phyloP scores from a whole-genome alignment of 1,140 invertebrate species.

The Lasioglossum baleicum region DNA sequence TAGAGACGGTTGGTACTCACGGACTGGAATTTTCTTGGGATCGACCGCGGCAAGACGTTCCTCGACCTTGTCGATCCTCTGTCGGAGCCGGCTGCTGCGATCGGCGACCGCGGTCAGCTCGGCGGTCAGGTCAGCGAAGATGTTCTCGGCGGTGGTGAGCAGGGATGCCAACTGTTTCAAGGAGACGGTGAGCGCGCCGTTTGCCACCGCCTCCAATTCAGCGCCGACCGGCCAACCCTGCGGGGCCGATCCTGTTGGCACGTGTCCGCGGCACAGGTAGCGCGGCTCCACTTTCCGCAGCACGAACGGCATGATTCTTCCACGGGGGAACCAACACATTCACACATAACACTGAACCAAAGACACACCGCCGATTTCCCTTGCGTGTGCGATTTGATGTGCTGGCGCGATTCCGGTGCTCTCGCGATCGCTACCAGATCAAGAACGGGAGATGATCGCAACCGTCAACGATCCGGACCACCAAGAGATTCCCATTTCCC shows the following conservation, averaged over 20 bases:
- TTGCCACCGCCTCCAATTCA: slow-evolving; percentile 79
- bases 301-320: slow-evolving; percentile 77
- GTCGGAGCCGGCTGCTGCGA: slow-evolving; percentile 77
- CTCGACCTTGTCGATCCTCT: slow-evolving; percentile 76
- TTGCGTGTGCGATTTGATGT: background rate
- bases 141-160: slow-evolving; percentile 80
- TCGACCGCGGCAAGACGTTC: slow-evolving; percentile 76
- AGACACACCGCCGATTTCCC: background rate
- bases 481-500: background rate
- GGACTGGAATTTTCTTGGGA: slow-evolving; percentile 82
- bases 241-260: slow-evolving; percentile 71
- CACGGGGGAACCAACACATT: slow-evolving; percentile 16
- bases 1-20: slow-evolving; percentile 76
- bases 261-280: slow-evolving; percentile 76
- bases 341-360: slow-evolving; percentile 26
- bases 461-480: background rate
- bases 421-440: slow-evolving; percentile 24
- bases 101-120: slow-evolving; percentile 79
- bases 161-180: slow-evolving; percentile 81
- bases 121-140: slow-evolving; percentile 80
- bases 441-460: background rate
- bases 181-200: slow-evolving; percentile 79
- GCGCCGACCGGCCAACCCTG: slow-evolving; percentile 76
- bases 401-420: slow-evolving; percentile 2
- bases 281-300: slow-evolving; percentile 76